A percentile compares a stretch with the other conserved stretches of the same genome.
Evolutionary conservation across 2,797 vertebrate genomes (phyloP).

Genomic region (Lacerta viridis): DNA sequence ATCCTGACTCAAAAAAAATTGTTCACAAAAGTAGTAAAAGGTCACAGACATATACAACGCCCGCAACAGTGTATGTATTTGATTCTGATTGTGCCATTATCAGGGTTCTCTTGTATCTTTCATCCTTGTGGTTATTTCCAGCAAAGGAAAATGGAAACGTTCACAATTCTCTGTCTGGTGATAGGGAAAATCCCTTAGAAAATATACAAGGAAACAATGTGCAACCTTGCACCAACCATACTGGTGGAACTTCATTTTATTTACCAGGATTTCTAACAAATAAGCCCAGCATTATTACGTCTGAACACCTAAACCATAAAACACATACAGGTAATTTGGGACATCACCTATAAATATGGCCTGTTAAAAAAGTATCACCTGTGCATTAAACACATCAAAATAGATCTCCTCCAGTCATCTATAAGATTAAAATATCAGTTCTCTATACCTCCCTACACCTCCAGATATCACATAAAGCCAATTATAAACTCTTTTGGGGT

Average conservation of each 20-base stretch:
- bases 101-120: neutral
- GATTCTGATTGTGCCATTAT: neutral
- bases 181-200: neutral
- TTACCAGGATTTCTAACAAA: neutral
- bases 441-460: neutral
- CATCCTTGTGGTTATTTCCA: neutral
- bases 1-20: neutral
- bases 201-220: neutral
- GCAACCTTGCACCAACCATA: neutral
- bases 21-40: conserved; percentile 42
- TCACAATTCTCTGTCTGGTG: neutral
- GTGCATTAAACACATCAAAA: neutral
- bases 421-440: neutral
- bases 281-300: neutral
- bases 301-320: neutral
- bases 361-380: neutral
- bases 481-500: neutral
- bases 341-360: neutral
- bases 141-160: neutral
- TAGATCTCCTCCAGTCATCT: neutral
- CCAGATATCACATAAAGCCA: neutral
- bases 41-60: too few relatives aligned
- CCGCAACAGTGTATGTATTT: too few relatives aligned
- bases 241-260: neutral
- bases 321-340: neutral